These are phyloP conservation scores for Remorina albescens DNA, from an alignment of 2,797 vertebrate species.

Conservation along the genomic window DNA sequence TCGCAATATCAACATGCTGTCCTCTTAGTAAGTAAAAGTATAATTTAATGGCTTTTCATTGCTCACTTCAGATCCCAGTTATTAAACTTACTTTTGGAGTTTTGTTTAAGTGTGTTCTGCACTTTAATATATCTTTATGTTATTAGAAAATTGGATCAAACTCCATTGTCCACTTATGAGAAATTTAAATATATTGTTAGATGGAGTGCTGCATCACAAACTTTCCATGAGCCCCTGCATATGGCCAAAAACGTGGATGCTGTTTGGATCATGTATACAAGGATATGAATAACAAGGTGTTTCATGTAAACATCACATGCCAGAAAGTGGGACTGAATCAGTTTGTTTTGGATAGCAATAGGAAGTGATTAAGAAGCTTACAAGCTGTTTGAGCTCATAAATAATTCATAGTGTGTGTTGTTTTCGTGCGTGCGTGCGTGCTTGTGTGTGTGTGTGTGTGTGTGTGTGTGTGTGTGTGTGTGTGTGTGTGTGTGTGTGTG, in stretches of 20 bases:
- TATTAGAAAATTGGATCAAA: slow-evolving; percentile 24
- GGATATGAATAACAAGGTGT: slow-evolving; percentile 36
- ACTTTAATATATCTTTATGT: slow-evolving; percentile 8
- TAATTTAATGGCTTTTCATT: not conserved
- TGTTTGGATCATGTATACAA: slow-evolving; percentile 33
- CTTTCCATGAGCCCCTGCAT: not conserved
- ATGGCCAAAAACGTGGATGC: slow-evolving; percentile 34
- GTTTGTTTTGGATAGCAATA: slow-evolving; percentile 30
- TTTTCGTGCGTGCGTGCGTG: not conserved
- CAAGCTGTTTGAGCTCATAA: slow-evolving; percentile 33
- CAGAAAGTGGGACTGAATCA: not conserved
- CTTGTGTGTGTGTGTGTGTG: slow-evolving; percentile 9
- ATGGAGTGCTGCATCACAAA: slow-evolving; percentile 1
- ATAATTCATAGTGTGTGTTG: slow-evolving; percentile 18
- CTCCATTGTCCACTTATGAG: not conserved
- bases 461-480: slow-evolving; percentile 8
- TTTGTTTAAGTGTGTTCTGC: not conserved
- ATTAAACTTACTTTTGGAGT: not conserved
- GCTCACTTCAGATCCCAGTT: no score
- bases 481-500: slow-evolving; percentile 11
- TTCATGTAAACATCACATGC: slow-evolving; percentile 45
- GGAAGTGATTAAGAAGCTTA: slow-evolving; percentile 21
- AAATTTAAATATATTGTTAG: not conserved
- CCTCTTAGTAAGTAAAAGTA: not conserved
- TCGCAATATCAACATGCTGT: not conserved